Percentiles rank a stretch among this genome's conserved stretches.
Conservation (phyloP, 2,797 vertebrate genomes). For the Pseudochromis fuscus region DNA sequence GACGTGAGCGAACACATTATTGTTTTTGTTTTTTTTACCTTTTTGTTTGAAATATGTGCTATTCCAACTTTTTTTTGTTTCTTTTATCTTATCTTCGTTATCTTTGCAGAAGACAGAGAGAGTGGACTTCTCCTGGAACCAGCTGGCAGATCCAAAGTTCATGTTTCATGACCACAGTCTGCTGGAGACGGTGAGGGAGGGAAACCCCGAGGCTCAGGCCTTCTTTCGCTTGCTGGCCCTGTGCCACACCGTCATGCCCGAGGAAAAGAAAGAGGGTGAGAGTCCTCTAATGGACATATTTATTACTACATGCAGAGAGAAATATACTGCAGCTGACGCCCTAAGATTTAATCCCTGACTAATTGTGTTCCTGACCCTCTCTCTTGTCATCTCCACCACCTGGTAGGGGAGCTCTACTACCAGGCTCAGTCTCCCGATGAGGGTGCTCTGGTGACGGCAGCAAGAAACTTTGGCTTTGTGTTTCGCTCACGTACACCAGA, state of each 20-base stretch:
- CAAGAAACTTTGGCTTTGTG: conserved; percentile 95
- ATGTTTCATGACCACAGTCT: conserved; percentile 90
- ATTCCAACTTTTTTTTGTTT: neutral
- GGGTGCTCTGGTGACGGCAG: conserved; percentile 93
- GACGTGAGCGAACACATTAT: conserved; percentile 83
- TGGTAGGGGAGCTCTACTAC: conserved; percentile 88
- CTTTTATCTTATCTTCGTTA: neutral
- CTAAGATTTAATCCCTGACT: too few relatives aligned
- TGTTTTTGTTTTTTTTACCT: neutral
- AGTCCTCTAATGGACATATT: neutral
- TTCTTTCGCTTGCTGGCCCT: conserved; percentile 93
- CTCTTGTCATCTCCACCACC: neutral
- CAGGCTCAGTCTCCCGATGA: conserved; percentile 98
- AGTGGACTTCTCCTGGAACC: conserved; percentile 92
- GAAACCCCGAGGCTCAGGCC: conserved; percentile 74
- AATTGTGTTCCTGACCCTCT: too few relatives aligned
- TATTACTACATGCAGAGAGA: neutral
- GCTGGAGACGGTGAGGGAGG: conserved; percentile 85
- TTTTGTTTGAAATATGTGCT: neutral
- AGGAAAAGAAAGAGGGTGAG: conserved; percentile 91
- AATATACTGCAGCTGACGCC: too few relatives aligned
- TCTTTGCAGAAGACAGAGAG: conserved; percentile 87
- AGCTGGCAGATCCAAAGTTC: conserved; percentile 90
- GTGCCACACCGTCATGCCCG: conserved; percentile 95
- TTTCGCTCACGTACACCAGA: conserved; percentile 91